Base-by-base conservation (phyloP, 2,888 invertebrate genomes). In the Eristalinus aeneus region DNA sequence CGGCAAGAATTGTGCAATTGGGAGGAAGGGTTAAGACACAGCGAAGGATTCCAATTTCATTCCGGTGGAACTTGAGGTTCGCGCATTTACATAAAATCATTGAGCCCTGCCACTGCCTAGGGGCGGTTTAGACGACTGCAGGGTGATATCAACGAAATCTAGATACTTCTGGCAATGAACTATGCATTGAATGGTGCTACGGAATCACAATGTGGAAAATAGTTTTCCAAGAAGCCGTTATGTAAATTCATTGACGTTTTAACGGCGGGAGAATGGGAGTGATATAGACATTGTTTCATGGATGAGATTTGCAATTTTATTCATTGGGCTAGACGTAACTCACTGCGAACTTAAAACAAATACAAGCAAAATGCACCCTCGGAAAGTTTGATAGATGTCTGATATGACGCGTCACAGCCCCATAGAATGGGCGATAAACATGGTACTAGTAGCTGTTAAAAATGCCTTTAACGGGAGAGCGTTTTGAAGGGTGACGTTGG, bases 181-280 rank as follows among this genome's bases (percentile, higher is more conserved):
- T 76, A 56, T 72, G 58, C 53, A 76, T 60, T 72, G 69, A 81
- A 63, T 67, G 63, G 80, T 72, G 76, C 76, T 76, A 68, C 36
- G 12, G 53, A 69, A 68, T 69, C 76, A 73, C 69, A 72, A 81
- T 64, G 81, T 27, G 73, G 81, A 85, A 85, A 85, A 85, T 85
- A 23, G 39, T 46, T 46, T 64, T 76, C 46, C 75, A 71, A 34
- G 53, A 54, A 34, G 60, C 12, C 65, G 36, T 58, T 85, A 80
- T 76, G 71, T 56, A 72, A 58, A 80, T 80, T 61, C 16, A 6
- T n/a, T 6, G 16, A 16, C 46, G 16, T n/a, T n/a, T n/a, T n/a
- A n/a, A n/a, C n/a, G n/a, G n/a, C n/a, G 46, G n/a, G 39, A n/a
- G 39, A 1, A 12, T 16, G 46, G n/a, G 16, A 8, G 1, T 1